Evolutionary conservation across 1,140 invertebrate species (phyloP).

Genomic region (Pissodes strobi): DNA sequence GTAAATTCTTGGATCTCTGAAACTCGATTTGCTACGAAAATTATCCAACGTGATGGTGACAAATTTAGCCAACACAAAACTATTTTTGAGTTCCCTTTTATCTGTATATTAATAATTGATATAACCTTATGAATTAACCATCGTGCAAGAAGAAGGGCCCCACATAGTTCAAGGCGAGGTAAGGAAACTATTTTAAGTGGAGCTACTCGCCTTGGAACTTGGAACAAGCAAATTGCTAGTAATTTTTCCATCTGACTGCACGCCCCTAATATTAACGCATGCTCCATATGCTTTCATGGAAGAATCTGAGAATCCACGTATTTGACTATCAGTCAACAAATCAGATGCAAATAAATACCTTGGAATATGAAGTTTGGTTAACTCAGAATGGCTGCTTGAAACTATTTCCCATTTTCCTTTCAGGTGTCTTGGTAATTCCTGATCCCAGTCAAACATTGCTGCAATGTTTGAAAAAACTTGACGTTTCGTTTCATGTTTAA

Average conservation of each 20-base stretch:
- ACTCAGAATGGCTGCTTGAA: no score
- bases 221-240: neutral
- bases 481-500: no score
- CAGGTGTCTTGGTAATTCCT: no score
- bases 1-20: constrained; percentile 3
- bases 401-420: no score
- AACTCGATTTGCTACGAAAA: constrained; percentile 12
- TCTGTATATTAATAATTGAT: constrained; percentile 12
- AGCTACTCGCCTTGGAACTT: constrained; percentile 16
- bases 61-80: constrained; percentile 4
- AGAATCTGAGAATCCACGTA: constrained; percentile 15
- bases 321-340: constrained; percentile 35
- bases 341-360: no score
- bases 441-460: no score
- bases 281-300: constrained; percentile 16
- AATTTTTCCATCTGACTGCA: neutral
- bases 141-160: constrained; percentile 27
- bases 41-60: neutral
- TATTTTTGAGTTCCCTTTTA: constrained; percentile 5
- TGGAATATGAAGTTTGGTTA: no score
- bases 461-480: no score
- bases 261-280: constrained; percentile 9
- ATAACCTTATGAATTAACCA: constrained; percentile 36
- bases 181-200: constrained; percentile 9
- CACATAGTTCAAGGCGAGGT: constrained; percentile 17